Evolutionary conservation across 1,140 invertebrate genomes (phyloP).

Genomic region (Drosophila hydei): DNA sequence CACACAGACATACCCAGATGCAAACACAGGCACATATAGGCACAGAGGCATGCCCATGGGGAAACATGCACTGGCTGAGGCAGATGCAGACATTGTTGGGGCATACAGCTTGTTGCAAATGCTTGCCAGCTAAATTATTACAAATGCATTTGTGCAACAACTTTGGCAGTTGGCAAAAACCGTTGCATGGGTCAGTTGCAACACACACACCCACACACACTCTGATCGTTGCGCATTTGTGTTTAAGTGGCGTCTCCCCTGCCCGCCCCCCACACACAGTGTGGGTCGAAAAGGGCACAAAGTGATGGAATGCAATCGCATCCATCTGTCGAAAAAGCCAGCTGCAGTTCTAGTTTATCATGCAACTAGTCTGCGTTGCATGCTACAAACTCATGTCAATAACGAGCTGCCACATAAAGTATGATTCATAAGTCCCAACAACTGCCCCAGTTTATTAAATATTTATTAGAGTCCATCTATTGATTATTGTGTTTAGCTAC

Average conservation of each 20-base stretch:
- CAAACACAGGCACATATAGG: neutral
- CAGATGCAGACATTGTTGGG: neutral
- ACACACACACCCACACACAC: neutral
- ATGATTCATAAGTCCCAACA: neutral
- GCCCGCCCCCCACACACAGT: too few relatives aligned
- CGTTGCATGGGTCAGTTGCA: conserved; percentile 8
- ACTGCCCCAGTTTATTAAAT: neutral
- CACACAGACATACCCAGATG: conserved; percentile 17
- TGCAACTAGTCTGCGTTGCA: neutral
- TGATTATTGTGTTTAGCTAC: too few relatives aligned
- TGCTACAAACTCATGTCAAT: neutral
- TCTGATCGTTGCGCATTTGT: conserved; percentile 34
- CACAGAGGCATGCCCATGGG: conserved; percentile 12
- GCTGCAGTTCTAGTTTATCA: conserved; percentile 19
- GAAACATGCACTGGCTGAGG: neutral
- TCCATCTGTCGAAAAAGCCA: conserved; percentile 4
- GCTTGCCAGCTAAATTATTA: conserved; percentile 50
- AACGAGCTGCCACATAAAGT: conserved; percentile 1
- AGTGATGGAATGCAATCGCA: conserved; percentile 23
- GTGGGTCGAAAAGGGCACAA: neutral
- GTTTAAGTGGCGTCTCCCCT: conserved; percentile 3
- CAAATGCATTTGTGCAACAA: conserved; percentile 54
- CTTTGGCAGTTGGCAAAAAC: conserved; percentile 47
- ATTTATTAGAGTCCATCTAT: neutral
- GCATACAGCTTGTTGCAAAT: conserved; percentile 25